Base-by-base conservation (phyloP, 2,888 invertebrate genomes). In the Watsonalla cultraria region DNA sequence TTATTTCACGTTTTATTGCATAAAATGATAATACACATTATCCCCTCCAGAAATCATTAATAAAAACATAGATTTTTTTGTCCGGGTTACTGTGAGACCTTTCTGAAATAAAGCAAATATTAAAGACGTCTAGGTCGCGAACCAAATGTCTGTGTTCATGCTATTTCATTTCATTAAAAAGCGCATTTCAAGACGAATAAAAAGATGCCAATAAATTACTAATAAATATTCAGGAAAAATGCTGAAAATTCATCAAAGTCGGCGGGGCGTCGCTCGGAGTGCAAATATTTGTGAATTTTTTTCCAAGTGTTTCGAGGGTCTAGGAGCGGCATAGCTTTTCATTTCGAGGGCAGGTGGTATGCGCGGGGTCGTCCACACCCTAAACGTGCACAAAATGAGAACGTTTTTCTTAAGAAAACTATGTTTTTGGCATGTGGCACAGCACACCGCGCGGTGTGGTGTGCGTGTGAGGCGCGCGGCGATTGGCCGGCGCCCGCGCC, bases 321-420 rank as follows among this genome's bases (percentile, higher is more conserved):
- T 55, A 45, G 45, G 14, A 13, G 39, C 14, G 4, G 9, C n/a
- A 47, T 58, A 55, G 52, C 61, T 61, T 54, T 52, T 55, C 35
- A 59, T 54, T 60, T 51, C 51, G 59, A 56, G 60, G 56, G 68
- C 64, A 56, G 74, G 65, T 64, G 61, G 59, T 48, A 51, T 87
- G 89, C 87, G 89, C 88, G 83, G 70, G 81, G 76, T 64, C 64
- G 63, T 55, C 56, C 68, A 70, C 64, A 70, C 74, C 76, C 74
- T 86, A 83, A 90, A 88, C 72, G 60, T 83, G 70, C 78, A 82
- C 78, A 87, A 82, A 86, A 87, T 80, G 65, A 69, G 66, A 64
- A 64, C 65, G 72, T 76, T 83, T 83, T 79, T 79, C 66, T 69
- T 75, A 72, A 77, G 77, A 80, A 80, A 78, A 78, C 72, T 72